Evolutionary conservation across 2,797 vertebrate genomes (phyloP).

Genomic region (Microchirus variegatus): DNA sequence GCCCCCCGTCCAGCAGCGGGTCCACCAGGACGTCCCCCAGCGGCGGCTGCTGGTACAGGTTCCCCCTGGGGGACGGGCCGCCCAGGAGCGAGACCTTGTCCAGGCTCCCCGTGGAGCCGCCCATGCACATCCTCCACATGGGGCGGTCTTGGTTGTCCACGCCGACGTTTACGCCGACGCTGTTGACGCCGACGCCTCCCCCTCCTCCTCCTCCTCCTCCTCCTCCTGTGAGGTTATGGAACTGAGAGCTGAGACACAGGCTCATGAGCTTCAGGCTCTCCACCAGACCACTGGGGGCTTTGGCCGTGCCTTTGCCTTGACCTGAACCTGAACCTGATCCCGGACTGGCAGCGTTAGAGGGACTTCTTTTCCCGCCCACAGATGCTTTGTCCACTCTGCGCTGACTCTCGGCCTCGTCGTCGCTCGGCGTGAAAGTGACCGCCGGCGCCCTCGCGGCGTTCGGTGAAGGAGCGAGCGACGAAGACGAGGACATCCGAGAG

Average conservation of each 20-base stretch:
- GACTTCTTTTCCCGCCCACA: slow-evolving; percentile 69
- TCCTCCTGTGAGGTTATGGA: slow-evolving; percentile 81
- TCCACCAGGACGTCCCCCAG: slow-evolving; percentile 64
- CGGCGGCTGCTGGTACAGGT: slow-evolving; percentile 65
- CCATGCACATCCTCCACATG: slow-evolving; percentile 96
- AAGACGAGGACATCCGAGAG: slow-evolving; percentile 60
- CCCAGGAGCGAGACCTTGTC: slow-evolving; percentile 81
- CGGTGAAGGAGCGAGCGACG: slow-evolving; percentile 52
- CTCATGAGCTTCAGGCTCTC: slow-evolving; percentile 97
- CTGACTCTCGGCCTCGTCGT: slow-evolving; percentile 89
- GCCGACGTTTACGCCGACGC: slow-evolving; percentile 67
- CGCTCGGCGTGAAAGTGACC: slow-evolving; percentile 87
- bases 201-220: slow-evolving; percentile 66
- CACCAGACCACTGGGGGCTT: slow-evolving; percentile 89
- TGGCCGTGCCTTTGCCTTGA: slow-evolving; percentile 79
- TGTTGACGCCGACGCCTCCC: slow-evolving; percentile 31
- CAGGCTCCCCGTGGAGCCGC: slow-evolving; percentile 82
- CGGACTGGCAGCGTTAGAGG: slow-evolving; percentile 73
- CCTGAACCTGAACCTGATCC: slow-evolving; percentile 65
- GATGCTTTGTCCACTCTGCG: slow-evolving; percentile 74
- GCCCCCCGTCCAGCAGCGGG: slow-evolving; percentile 72
- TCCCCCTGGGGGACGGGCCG: slow-evolving; percentile 70
- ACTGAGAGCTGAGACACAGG: slow-evolving; percentile 93
- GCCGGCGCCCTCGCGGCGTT: slow-evolving; percentile 86
- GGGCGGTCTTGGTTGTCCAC: slow-evolving; percentile 90